Conservation (phyloP, 2,797 vertebrate genomes). For the Tapera naevia region DNA sequence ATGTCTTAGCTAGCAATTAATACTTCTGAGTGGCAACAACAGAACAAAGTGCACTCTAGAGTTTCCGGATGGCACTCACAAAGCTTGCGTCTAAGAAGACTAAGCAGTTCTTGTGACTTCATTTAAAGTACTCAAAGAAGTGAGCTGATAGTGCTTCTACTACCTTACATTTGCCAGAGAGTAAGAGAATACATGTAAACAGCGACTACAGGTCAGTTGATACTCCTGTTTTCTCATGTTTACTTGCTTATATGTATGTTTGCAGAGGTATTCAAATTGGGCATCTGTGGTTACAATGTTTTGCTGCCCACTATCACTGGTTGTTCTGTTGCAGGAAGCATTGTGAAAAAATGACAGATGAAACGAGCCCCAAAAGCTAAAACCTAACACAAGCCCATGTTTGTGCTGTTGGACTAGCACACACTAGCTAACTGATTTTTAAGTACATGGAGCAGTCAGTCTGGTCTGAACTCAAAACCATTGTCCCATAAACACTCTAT, state of each 20-base stretch:
- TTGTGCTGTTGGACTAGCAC: not conserved
- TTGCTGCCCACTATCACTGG: not conserved
- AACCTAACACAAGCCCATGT: not conserved
- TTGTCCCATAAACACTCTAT: not conserved
- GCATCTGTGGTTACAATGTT: not conserved
- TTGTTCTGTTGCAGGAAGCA: not conserved
- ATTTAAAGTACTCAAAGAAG: not conserved
- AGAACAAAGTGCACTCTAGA: not conserved
- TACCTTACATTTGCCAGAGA: not conserved
- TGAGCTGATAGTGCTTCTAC: not conserved
- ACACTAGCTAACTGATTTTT: not conserved
- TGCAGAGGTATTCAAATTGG: slow-evolving; percentile 23
- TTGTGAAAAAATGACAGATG: not conserved
- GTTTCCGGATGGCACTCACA: not conserved
- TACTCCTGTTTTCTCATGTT: not conserved
- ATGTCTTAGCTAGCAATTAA: not conserved
- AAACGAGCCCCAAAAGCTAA: not conserved
- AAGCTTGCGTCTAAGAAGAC: not conserved
- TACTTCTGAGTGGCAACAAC: not conserved
- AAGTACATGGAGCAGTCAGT: not conserved
- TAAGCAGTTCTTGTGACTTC: not conserved
- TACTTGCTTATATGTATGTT: not conserved
- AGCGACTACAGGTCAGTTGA: not conserved
- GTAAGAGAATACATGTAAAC: not conserved
- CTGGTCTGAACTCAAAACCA: not conserved